Percentiles rank a stretch among this genome's conserved stretches.
These are phyloP conservation scores for Prunella fulvescens DNA, from an alignment of 2,113 vertebrate species.

Conservation along the genomic window DNA sequence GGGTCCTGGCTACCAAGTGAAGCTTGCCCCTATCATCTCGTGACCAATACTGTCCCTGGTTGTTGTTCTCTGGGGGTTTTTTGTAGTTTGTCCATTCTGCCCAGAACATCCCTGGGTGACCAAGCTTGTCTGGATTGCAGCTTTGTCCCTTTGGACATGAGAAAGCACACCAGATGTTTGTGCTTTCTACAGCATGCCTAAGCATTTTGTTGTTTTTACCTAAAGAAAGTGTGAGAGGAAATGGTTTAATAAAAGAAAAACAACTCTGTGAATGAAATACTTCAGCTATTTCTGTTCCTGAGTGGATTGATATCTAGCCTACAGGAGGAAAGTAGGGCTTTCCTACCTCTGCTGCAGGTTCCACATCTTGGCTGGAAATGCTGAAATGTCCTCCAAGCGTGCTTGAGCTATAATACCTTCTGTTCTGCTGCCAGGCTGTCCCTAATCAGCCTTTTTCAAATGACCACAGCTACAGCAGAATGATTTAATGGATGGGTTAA, in stretches of 20 bases:
- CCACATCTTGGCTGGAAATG: background rate
- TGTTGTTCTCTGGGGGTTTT: background rate
- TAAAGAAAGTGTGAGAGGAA: background rate
- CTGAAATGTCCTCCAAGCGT: background rate
- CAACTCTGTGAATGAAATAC: background rate
- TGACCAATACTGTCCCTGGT: background rate
- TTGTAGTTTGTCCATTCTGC: background rate
- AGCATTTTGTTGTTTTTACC: background rate
- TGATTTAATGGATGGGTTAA: background rate
- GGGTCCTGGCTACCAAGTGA: background rate
- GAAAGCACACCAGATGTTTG: background rate
- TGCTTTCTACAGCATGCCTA: background rate
- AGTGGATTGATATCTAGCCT: background rate
- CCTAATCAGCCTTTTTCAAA: background rate
- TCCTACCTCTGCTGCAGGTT: accelerated
- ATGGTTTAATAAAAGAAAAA: background rate
- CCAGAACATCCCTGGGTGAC: background rate
- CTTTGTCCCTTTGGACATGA: background rate
- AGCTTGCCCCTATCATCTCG: background rate
- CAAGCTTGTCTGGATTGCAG: background rate
- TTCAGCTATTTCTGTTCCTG: background rate
- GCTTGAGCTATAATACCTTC: background rate
- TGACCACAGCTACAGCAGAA: background rate
- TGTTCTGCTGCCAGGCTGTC: background rate
- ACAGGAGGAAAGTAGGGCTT: background rate